These are phyloP conservation scores for Nilaparvata lugens DNA, from an alignment of 1,140 invertebrate genomes.

Conservation along the genomic window DNA sequence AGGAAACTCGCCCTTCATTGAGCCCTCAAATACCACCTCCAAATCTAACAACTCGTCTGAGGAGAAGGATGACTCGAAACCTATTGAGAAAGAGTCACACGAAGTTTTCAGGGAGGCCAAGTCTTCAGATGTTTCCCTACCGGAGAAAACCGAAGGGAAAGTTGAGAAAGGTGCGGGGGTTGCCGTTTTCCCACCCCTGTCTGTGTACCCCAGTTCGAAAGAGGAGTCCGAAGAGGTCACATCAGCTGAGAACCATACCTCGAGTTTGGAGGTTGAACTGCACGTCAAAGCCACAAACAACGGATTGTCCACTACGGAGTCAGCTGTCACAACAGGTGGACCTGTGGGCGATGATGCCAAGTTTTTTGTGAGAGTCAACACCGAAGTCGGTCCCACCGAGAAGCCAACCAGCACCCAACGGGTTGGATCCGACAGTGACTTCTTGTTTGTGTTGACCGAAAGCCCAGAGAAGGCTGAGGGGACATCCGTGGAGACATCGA, in stretches of 20 bases:
- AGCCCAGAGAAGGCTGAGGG: background rate
- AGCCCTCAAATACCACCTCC: background rate
- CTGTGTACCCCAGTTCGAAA: conserved; percentile 11
- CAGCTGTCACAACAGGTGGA: background rate
- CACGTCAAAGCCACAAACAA: background rate
- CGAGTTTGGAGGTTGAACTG: background rate
- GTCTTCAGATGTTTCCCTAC: background rate
- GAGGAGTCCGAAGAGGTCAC: conserved; percentile 8
- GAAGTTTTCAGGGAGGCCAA: conserved; percentile 10
- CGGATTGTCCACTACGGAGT: background rate
- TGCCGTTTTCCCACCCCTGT: conserved; percentile 11
- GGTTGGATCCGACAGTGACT: conserved; percentile 3
- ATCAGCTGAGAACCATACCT: background rate
- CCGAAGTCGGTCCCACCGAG: background rate
- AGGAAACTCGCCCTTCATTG: conserved; percentile 23
- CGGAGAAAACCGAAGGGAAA: conserved; percentile 6
- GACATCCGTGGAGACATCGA: background rate
- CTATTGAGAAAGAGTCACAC: conserved; percentile 14
- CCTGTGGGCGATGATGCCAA: background rate
- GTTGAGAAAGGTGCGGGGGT: background rate
- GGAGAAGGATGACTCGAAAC: conserved; percentile 7
- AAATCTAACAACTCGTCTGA: conserved; percentile 10
- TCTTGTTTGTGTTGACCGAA: conserved; percentile 11
- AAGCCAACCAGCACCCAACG: background rate
- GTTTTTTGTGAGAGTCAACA: conserved; percentile 11